Evolutionary conservation across 2,113 vertebrate genomes (phyloP).

Genomic region (Eubucco bourcierii): DNA sequence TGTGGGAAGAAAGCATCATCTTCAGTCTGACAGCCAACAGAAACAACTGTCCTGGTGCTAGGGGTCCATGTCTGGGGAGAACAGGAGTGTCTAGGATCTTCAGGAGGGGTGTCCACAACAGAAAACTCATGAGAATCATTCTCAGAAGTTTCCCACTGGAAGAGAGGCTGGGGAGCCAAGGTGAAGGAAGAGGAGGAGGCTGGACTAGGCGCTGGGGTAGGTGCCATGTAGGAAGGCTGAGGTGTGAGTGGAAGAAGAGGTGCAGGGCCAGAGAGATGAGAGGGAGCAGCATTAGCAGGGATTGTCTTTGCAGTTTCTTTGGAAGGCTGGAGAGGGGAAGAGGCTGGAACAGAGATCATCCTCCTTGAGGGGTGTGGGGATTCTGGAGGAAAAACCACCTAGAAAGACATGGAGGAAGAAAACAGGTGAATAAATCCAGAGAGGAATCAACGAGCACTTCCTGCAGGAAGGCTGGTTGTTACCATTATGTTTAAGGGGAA

Average conservation of each 20-base stretch:
- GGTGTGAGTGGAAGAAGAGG: slow-evolving; percentile 58
- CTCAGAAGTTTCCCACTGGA: slow-evolving; percentile 42
- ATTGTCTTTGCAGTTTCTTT: slow-evolving; percentile 53
- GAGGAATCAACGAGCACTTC: not conserved
- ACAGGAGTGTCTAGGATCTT: not conserved
- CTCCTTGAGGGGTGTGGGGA: slow-evolving; percentile 86
- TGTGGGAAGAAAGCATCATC: slow-evolving; percentile 83
- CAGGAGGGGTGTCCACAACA: not conserved
- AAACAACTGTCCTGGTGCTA: slow-evolving; percentile 78
- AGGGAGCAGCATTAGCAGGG: slow-evolving; percentile 14
- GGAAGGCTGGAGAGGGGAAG: slow-evolving; percentile 65
- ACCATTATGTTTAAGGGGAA: not conserved
- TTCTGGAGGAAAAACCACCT: slow-evolving; percentile 90
- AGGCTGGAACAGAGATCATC: slow-evolving; percentile 78
- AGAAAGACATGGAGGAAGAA: slow-evolving; percentile 66
- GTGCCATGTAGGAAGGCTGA: slow-evolving; percentile 38
- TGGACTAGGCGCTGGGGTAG: slow-evolving; percentile 32
- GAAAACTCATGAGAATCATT: slow-evolving; percentile 63
- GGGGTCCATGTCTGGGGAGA: slow-evolving; percentile 11
- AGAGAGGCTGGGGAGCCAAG: slow-evolving; percentile 53
- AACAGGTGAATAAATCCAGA: slow-evolving; percentile 40
- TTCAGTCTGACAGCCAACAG: slow-evolving; percentile 93
- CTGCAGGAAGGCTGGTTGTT: not conserved
- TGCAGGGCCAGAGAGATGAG: slow-evolving; percentile 50
- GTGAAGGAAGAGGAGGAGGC: slow-evolving; percentile 34